Conservation (phyloP, 2,888 invertebrate species). For the Julus scandinavius region DNA sequence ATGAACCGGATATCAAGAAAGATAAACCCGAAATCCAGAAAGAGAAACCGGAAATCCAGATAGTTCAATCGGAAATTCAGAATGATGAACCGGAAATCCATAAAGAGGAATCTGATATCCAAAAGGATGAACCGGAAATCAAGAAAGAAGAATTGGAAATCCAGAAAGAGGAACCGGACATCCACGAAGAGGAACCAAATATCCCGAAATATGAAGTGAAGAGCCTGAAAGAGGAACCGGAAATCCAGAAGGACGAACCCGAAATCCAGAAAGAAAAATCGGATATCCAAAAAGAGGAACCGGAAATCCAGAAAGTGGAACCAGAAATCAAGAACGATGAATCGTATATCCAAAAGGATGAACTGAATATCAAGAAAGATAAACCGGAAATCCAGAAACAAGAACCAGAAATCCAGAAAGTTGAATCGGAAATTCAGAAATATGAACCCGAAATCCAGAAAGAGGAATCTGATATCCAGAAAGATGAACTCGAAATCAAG, state of each 20-base stretch:
- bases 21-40: neutral
- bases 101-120: no score
- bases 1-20: neutral
- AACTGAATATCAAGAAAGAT: no score
- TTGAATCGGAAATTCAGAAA: no score
- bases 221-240: neutral
- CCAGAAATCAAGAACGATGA: neutral
- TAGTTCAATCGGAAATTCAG: neutral
- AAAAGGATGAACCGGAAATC: neutral
- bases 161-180: neutral
- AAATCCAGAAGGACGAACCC: neutral
- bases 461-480: no score
- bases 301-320: neutral
- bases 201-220: neutral
- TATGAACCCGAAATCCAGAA: no score
- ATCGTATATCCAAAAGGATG: no score
- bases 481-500: no score
- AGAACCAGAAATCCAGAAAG: no score
- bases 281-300: neutral
- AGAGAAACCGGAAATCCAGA: neutral
- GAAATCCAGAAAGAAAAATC: neutral
- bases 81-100: neutral
- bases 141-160: neutral
- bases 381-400: no score
- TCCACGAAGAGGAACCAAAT: neutral